Evolutionary conservation across 2,113 vertebrate genomes (phyloP).

Genomic region (Bungarus multicinctus): DNA sequence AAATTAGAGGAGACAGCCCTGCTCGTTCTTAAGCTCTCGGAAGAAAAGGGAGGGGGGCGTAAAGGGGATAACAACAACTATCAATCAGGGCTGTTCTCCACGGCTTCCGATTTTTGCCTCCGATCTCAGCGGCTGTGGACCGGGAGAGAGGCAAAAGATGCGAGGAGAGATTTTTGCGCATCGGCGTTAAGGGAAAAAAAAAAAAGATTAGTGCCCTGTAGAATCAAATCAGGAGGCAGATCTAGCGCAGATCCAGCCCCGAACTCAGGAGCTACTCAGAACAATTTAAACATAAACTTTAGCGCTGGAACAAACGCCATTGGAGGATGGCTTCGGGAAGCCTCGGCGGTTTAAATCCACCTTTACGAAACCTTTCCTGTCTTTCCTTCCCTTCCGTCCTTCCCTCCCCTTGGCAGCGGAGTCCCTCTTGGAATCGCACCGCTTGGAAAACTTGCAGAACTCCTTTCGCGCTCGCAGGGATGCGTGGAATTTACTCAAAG

Average conservation of each 20-base stretch:
- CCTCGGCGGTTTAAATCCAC: not conserved
- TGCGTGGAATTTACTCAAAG: not conserved
- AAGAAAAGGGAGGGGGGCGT: not conserved
- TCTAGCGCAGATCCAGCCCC: not conserved
- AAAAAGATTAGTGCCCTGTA: not conserved
- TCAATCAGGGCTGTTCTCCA: not conserved
- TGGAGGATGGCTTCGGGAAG: not conserved
- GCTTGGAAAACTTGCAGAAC: not conserved
- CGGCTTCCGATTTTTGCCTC: not conserved
- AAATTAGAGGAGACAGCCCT: not conserved
- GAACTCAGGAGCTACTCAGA: not conserved
- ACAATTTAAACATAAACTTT: not conserved
- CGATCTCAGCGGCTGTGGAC: too few relatives aligned
- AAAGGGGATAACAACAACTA: not conserved
- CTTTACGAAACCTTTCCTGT: not conserved
- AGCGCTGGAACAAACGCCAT: not conserved
- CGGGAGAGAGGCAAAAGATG: too few relatives aligned
- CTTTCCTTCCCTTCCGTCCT: not conserved
- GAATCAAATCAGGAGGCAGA: not conserved
- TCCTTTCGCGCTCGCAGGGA: not conserved
- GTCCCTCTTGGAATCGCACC: not conserved
- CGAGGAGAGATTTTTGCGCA: not conserved
- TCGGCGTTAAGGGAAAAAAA: too few relatives aligned
- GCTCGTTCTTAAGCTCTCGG: not conserved
- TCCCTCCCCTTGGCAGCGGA: not conserved